Percentiles rank a stretch among this genome's conserved stretches.
Evolutionary conservation across 1,140 invertebrate genomes (phyloP).

Genomic region (Ctenoplectra terminalis): DNA sequence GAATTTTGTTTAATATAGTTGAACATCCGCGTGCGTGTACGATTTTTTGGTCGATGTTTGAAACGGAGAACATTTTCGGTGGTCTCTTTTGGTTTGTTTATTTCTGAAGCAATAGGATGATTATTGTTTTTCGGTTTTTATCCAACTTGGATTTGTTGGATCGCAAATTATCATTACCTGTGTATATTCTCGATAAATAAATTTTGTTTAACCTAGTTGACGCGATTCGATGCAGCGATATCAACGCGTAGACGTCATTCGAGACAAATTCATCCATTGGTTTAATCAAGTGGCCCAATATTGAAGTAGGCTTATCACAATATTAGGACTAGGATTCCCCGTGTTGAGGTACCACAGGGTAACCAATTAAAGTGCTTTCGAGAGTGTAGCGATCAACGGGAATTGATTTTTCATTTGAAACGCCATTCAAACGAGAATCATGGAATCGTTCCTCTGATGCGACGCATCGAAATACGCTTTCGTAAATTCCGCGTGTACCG

Average conservation of each 20-base stretch:
- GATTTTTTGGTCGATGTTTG: background rate
- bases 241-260: no score
- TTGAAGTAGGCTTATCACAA: background rate
- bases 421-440: background rate
- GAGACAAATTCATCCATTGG: no score
- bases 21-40: background rate
- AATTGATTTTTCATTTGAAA: slow-evolving; percentile 8
- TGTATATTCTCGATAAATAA: no score
- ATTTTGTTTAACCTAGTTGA: no score
- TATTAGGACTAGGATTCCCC: background rate
- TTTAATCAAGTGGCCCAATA: background rate
- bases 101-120: no score
- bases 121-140: no score
- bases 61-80: background rate
- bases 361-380: background rate
- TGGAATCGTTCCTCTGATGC: background rate
- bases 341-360: background rate
- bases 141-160: no score
- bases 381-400: background rate
- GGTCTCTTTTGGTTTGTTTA: no score
- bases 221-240: no score
- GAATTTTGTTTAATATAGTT: no score
- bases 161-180: no score
- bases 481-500: background rate
- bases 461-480: slow-evolving; percentile 20